Base-by-base conservation (phyloP, 2,113 vertebrate species). In the Clarias magur region DNA sequence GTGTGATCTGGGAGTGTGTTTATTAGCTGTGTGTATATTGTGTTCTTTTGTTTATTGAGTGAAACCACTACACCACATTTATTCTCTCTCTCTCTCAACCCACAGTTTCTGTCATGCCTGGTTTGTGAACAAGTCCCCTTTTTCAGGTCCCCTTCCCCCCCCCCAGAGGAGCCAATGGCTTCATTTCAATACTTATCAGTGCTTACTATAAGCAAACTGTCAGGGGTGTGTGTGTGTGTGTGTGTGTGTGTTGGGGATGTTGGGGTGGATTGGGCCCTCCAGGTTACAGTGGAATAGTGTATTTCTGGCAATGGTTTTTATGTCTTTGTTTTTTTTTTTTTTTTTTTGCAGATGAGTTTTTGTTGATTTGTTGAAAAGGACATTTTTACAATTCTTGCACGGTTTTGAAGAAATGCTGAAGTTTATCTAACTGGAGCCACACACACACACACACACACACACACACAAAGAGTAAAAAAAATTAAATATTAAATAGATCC, bases 181-280 rank as follows among this genome's bases (percentile, higher is more conserved):
- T 82, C 70, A 89, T 85, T 86, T 87, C 85, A 84, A 76, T 82
- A 85, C 82, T 88, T 89, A 89, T 89, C 88, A 88, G 72, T 80
- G 65, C 30, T 90, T 87, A 88, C 88, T 90, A 82, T 90, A 90
- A 90, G 84, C 82, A 90, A 65, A 76, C 84, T 88, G 34, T 72
- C 82, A 56, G 68, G 27, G 59, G 48, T 48, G 48, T 48, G 48
- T 8, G 48, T 48, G 42, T 48, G 38, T 42, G 38, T 42, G 38
- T 42, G 42, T 48, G 42, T 48, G 4, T 6, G 42, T 6, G 42
- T 6, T 6, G 48, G 15, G 54, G 34, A 15, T 17, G 16, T 27
- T 4, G 60, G 78, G 62, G 53, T 72, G 67, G 67, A 15, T 84
- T 23, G 23, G 34, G 4, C 27, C 60, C 4, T 56, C 27, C 67